Base-by-base conservation (phyloP, 2,797 vertebrate genomes). In the Hypotaenidia philippensis region DNA sequence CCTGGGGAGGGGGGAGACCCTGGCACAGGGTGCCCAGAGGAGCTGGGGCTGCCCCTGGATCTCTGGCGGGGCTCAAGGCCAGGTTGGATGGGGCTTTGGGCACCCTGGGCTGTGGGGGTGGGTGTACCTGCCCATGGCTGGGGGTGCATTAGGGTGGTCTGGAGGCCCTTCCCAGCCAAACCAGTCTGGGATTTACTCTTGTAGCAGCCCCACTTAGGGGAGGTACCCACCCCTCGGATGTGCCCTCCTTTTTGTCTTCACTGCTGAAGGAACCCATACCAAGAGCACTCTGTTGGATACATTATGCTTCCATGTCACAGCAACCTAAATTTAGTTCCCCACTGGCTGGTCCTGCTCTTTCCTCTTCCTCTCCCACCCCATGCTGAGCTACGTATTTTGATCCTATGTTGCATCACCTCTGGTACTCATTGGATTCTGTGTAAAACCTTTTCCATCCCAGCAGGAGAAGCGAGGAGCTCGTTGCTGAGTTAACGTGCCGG, bases 341-440 rank as follows among this genome's bases (percentile, higher is more conserved):
- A 10, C 44, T 77, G 71, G 9, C 29, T 3, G 11, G 19, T 78
- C 13, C 65, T 60, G 31, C 17, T 76, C 52, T 20, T 66, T n/a
- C 31, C 19, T 50, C 16, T 34, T 44, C 41, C 40, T 34, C 15
- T 47, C 25, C 52, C 16, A 11, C 13, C 65, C 10, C 31, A 59
- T 41, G 17, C 56, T 45, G 2, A 2, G 47, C 45, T 38, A 4
- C 3, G 1, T 20, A 5, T 45, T 69, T 56, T 61, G 9, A 21
- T 65, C 13, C 14, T 0, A 0, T 10, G 0, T 60, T 68, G 13
- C 16, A 13, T 31, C 9, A 0, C 40, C 20, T 81, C 45, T 85
- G 70, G 44, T 22, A 5, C 26, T 7, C 36, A 5, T 17, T 11
- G 64, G 49, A 18, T 74, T 64, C 60, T 13, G 1, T 8, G 9